A percentile compares a stretch with the other conserved stretches of the same genome.
These are phyloP conservation scores for Cremastobaeus sp. DNA, from an alignment of 2,888 invertebrate species.

Conservation along the genomic window DNA sequence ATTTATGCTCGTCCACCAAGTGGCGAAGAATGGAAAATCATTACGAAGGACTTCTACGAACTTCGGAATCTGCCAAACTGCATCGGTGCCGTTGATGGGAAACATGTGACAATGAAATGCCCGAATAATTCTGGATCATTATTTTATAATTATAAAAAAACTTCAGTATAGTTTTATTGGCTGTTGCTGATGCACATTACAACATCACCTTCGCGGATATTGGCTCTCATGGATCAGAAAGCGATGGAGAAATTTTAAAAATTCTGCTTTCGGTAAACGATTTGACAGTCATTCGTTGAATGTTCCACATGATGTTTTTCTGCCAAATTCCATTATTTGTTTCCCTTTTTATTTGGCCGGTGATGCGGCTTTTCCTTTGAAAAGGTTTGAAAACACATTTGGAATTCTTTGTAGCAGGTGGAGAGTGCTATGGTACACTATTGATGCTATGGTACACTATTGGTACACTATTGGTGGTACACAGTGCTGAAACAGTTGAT, in stretches of 20 bases:
- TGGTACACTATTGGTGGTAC: too few species aligned
- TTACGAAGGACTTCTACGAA: constrained; percentile 14
- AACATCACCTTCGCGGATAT: constrained; percentile 31
- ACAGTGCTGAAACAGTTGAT: too few species aligned
- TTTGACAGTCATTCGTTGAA: not conserved
- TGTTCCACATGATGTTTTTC: not conserved
- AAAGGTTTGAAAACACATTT: not conserved
- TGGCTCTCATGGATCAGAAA: constrained; percentile 29
- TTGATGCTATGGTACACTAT: not conserved
- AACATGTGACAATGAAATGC: constrained; percentile 28
- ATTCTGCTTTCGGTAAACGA: constrained; percentile 13
- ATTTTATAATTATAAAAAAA: constrained; percentile 49
- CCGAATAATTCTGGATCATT: constrained; percentile 21
- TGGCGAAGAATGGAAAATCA: not conserved
- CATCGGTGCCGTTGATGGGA: constrained; percentile 47
- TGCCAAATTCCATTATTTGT: not conserved
- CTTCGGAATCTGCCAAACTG: constrained; percentile 14
- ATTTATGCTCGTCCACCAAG: not conserved
- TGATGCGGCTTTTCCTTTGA: not conserved
- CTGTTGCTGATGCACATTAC: constrained; percentile 24
- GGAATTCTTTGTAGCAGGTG: too few species aligned
- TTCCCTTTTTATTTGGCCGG: not conserved
- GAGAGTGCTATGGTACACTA: too few species aligned
- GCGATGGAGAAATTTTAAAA: constrained; percentile 19
- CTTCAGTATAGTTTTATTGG: constrained; percentile 43